Base-by-base conservation (phyloP, 2,113 vertebrate species). In the Pterocles gutturalis region DNA sequence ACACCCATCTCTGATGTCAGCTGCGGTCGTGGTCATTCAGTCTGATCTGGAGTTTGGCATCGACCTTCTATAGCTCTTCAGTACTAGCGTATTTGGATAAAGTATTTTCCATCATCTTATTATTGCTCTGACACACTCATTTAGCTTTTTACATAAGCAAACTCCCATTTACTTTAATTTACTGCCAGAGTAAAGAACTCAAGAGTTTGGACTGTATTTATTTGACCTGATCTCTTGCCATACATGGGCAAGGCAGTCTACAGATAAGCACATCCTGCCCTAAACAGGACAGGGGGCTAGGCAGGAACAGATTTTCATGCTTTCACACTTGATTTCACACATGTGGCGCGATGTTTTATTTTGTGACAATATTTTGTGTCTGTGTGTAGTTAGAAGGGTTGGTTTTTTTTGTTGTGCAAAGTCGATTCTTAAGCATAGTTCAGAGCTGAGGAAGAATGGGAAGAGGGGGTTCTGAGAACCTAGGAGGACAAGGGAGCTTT, bases 161-260 rank as follows among this genome's bases (percentile, higher is more conserved):
- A 69, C 65, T 85, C n/a, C 45, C 31, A 57, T 77, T 90, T 82
- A 81, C 58, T 96, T 96, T 93, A 57, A 82, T 72, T 87, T 79
- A 71, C 48, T 95, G 65, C 31, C 85, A 80, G 82, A 77, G 36
- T 77, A 78, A 91, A 87, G 69, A 92, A 51, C 10, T 77, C 54
- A 24, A 72, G 70, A 54, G 38, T 83, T 73, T 70, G 45, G 29
- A 66, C 64, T 54, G 61, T 83, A 33, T 83, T 89, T 92, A 77
- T 87, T 78, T 93, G 92, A 85, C 66, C 29, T 53, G 49, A 87
- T 69, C 65, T 12, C 33, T 76, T 90, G 41, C 75, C 76, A 66
- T 62, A 96, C 66, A 51, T 34, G n/a, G 82, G 17, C 49, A 86
- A 90, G 28, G 58, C 61, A 41, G 31, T 93, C 79, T 53, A 70